phyloP scores from a whole-genome alignment of 2,888 invertebrate genomes.

The Geotrupes spiniger region DNA sequence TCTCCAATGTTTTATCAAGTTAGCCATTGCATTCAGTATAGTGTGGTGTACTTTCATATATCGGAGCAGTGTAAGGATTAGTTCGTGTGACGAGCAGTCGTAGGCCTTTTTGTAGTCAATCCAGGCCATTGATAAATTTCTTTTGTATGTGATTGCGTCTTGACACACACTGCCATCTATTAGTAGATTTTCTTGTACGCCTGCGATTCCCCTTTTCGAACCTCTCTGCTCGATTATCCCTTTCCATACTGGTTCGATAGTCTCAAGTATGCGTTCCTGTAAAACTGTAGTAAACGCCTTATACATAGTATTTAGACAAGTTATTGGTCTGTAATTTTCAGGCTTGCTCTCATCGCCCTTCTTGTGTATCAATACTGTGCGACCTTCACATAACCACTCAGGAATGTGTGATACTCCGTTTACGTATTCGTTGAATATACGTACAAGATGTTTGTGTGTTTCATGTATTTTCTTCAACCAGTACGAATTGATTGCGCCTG shows the following conservation, averaged over 20 bases:
- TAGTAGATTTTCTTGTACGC: constrained; percentile 13
- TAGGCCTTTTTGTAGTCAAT: constrained; percentile 9
- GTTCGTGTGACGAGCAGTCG: no score
- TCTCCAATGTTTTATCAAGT: no score
- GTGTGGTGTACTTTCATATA: no score
- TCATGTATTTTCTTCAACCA: no score
- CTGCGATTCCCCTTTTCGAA: constrained; percentile 11
- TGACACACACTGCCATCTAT: constrained; percentile 10
- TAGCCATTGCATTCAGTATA: no score
- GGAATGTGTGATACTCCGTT: no score
- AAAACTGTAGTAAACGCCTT: constrained; percentile 12
- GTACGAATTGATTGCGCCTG: no score
- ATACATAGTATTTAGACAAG: constrained; percentile 8
- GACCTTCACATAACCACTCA: no score
- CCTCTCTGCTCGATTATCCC: constrained; percentile 11
- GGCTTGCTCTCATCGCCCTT: constrained; percentile 7
- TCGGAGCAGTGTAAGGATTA: no score
- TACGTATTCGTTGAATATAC: no score
- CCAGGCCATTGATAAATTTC: constrained; percentile 12
- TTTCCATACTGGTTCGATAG: constrained; percentile 3
- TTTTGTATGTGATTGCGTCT: not conserved
- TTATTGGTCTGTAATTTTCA: constrained; percentile 11
- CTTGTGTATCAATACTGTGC: constrained; percentile 1
- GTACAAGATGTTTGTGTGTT: no score
- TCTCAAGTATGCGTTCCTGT: not conserved